A percentile compares a stretch with the other conserved stretches of the same genome.
Evolutionary conservation across 2,113 vertebrate genomes (phyloP).

Genomic region (Ophiodon elongatus): DNA sequence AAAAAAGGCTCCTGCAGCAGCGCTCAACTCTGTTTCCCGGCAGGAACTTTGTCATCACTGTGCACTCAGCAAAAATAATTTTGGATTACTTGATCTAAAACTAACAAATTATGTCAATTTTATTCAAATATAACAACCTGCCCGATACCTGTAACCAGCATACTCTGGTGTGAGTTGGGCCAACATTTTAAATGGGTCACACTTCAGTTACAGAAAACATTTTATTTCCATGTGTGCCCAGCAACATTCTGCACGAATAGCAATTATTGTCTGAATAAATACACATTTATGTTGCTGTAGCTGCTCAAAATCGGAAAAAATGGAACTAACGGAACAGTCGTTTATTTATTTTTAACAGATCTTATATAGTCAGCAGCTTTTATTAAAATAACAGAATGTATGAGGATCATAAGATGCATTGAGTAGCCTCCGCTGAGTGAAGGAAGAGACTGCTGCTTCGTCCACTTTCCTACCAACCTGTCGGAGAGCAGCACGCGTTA

Average conservation of each 20-base stretch:
- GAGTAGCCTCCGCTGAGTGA: not conserved
- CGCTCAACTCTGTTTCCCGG: slow-evolving; percentile 51
- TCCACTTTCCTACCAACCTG: not conserved
- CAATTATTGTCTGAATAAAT: slow-evolving; percentile 50
- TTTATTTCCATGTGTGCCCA: slow-evolving; percentile 40
- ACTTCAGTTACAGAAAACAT: slow-evolving; percentile 45
- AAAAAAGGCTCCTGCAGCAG: slow-evolving; percentile 12
- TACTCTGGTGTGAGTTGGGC: slow-evolving; percentile 5
- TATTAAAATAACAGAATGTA: slow-evolving; percentile 21
- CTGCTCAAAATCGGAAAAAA: slow-evolving; percentile 15
- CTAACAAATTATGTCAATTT: slow-evolving; percentile 70
- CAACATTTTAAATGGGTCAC: slow-evolving; percentile 49
- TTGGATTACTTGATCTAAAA: slow-evolving; percentile 52
- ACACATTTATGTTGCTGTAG: slow-evolving; percentile 46
- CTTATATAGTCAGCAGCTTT: slow-evolving; percentile 29
- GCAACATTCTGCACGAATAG: slow-evolving; percentile 44
- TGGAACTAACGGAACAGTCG: slow-evolving; percentile 11
- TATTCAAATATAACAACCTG: slow-evolving; percentile 47
- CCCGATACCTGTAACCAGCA: slow-evolving; percentile 18
- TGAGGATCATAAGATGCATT: too few species aligned
- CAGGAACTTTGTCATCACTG: slow-evolving; percentile 70
- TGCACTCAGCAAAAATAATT: slow-evolving; percentile 61
- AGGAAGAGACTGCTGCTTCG: not conserved
- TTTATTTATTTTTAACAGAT: slow-evolving; percentile 8
- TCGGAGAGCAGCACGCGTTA: not conserved